A percentile compares a stretch with the other conserved stretches of the same genome.
phyloP scores from a whole-genome alignment of 2,888 invertebrate species.

The Leucozona laternaria region DNA sequence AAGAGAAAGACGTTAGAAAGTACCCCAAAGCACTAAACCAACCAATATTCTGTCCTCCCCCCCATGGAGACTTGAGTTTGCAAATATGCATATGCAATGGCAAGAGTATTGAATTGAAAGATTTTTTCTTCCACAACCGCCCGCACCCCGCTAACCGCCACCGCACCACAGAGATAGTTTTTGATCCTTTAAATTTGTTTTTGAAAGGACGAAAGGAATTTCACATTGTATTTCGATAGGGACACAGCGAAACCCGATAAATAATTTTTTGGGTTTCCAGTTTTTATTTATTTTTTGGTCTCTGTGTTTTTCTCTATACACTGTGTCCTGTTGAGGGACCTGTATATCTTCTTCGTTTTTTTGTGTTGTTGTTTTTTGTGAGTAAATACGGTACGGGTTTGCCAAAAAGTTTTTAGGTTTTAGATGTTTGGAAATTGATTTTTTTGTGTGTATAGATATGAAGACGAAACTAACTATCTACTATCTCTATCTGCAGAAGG shows the following conservation, averaged over 20 bases:
- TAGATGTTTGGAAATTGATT: conserved; percentile 39
- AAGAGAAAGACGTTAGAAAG: not conserved
- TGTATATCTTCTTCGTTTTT: not conserved
- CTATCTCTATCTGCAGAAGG: conserved; percentile 9
- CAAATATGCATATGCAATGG: conserved; percentile 40
- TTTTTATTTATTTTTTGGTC: not conserved
- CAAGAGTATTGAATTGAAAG: conserved; percentile 31
- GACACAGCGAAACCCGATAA: conserved; percentile 23
- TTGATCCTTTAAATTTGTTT: conserved; percentile 22
- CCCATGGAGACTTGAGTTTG: not conserved
- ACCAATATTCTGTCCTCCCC: not conserved
- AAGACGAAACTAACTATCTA: conserved; percentile 8
- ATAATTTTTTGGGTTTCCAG: conserved; percentile 27
- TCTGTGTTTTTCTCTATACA: conserved; percentile 12
- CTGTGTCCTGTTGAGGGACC: conserved; percentile 18
- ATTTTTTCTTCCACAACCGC: not conserved
- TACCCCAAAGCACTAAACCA: not conserved
- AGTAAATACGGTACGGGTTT: conserved; percentile 21
- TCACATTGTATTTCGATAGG: conserved; percentile 15
- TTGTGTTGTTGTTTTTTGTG: conserved; percentile 5
- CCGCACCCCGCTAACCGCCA: no score
- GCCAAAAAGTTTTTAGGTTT: conserved; percentile 38
- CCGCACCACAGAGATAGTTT: not conserved
- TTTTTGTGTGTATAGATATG: conserved; percentile 6
- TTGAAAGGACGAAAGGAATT: not conserved